Evolutionary conservation across 2,113 vertebrate species (phyloP).

Genomic region (Tichodroma muraria): DNA sequence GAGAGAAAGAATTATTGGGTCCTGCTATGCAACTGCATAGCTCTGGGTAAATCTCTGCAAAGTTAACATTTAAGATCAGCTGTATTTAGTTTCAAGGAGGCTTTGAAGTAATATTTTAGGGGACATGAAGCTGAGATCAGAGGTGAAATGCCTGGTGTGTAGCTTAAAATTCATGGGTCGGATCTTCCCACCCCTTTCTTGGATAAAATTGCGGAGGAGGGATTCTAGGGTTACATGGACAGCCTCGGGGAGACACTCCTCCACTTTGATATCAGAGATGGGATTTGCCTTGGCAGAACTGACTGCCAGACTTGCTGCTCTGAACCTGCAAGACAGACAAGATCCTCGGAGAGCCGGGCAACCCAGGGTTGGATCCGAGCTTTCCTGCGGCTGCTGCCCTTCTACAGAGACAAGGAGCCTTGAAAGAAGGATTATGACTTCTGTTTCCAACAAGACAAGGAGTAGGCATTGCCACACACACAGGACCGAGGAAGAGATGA

Average conservation of each 20-base stretch:
- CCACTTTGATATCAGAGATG: background rate
- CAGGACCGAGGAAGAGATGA: background rate
- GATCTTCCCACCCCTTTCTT: background rate
- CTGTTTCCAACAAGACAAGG: background rate
- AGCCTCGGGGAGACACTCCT: background rate
- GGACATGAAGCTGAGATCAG: background rate
- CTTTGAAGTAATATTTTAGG: background rate
- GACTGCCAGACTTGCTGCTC: background rate
- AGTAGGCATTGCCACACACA: background rate
- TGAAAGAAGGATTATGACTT: background rate
- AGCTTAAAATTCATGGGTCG: background rate
- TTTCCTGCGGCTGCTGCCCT: background rate
- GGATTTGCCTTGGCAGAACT: background rate
- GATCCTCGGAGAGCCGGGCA: background rate
- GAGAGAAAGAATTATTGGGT: background rate
- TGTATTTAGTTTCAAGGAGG: slow-evolving; percentile 1
- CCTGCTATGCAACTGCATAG: background rate
- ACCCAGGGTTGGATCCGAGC: background rate
- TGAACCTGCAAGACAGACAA: background rate
- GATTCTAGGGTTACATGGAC: background rate
- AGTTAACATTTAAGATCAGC: background rate
- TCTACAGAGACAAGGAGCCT: background rate
- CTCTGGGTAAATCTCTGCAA: background rate
- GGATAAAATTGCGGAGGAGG: background rate
- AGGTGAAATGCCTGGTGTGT: background rate